Conservation (phyloP, 2,888 invertebrate species). For the Sinhomidia bicolor region DNA sequence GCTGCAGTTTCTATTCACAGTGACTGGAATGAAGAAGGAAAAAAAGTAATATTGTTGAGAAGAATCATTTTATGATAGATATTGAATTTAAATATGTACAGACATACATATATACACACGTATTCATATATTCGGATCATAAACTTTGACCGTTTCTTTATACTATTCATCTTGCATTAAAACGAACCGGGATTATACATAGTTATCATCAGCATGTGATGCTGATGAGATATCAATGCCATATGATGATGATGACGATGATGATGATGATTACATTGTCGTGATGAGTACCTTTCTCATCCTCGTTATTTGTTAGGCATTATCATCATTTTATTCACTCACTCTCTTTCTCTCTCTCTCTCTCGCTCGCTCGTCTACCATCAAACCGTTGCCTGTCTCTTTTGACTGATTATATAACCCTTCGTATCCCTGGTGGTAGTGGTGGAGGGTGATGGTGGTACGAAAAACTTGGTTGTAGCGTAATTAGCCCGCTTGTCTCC, state of each 20-base stretch:
- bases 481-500: background rate
- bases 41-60: conserved; percentile 6
- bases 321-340: conserved; percentile 41
- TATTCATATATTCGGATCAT: background rate
- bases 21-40: too few species aligned
- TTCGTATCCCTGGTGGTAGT: background rate
- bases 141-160: background rate
- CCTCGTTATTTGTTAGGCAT: conserved; percentile 33
- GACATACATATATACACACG: too few species aligned
- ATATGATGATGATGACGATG: too few species aligned
- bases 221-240: conserved; percentile 39
- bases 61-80: conserved; percentile 35
- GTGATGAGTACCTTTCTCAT: conserved; percentile 52
- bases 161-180: background rate
- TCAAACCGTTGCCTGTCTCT: conserved; percentile 36
- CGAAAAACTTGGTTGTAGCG: conserved; percentile 2
- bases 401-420: conserved; percentile 60
- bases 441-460: background rate
- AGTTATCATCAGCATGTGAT: too few species aligned
- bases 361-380: conserved; percentile 15
- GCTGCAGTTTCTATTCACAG: background rate
- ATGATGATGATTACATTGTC: conserved; percentile 28
- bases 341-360: background rate
- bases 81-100: conserved; percentile 21
- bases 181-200: background rate